Evolutionary conservation across 2,797 vertebrate species (phyloP).

Genomic region (Silurus lanzhouensis): DNA sequence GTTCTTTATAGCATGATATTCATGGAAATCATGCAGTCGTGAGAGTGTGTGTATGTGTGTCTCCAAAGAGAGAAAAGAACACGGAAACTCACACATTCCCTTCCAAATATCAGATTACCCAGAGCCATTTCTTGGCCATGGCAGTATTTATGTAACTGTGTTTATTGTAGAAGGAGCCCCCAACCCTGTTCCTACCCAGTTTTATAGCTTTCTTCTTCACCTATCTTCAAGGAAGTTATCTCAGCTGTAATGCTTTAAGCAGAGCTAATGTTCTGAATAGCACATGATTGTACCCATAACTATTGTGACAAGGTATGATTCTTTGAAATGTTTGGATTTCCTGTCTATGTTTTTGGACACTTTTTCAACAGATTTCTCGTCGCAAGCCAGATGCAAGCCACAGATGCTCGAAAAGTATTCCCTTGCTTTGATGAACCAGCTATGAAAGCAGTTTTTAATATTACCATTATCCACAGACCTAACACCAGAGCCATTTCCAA

Average conservation of each 20-base stretch:
- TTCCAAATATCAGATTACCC: constrained; percentile 25
- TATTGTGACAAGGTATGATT: constrained; percentile 12
- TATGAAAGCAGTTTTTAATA: constrained; percentile 72
- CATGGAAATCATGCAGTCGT: not conserved
- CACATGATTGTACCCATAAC: not conserved
- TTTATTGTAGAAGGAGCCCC: constrained; percentile 38
- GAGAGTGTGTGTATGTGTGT: not conserved
- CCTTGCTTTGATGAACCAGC: constrained; percentile 83
- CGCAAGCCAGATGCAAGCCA: constrained; percentile 69
- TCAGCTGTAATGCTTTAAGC: not conserved
- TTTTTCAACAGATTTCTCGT: constrained; percentile 67
- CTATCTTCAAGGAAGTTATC: not conserved
- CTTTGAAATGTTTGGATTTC: constrained; percentile 9
- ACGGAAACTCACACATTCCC: constrained; percentile 27
- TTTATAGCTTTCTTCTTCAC: constrained; percentile 21
- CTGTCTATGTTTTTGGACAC: constrained; percentile 4
- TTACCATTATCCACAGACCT: constrained; percentile 69
- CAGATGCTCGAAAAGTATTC: constrained; percentile 70
- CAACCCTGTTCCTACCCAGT: not conserved
- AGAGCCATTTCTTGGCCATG: constrained; percentile 10
- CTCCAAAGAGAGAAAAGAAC: not conserved
- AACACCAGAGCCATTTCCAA: constrained; percentile 60
- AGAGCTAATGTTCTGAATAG: not conserved
- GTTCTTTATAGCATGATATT: not conserved
- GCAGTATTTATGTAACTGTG: constrained; percentile 29